Percentiles rank a stretch among this genome's conserved stretches.
These are phyloP conservation scores for Tapirus indicus DNA, from an alignment of 2,797 vertebrate genomes.

Conservation along the genomic window DNA sequence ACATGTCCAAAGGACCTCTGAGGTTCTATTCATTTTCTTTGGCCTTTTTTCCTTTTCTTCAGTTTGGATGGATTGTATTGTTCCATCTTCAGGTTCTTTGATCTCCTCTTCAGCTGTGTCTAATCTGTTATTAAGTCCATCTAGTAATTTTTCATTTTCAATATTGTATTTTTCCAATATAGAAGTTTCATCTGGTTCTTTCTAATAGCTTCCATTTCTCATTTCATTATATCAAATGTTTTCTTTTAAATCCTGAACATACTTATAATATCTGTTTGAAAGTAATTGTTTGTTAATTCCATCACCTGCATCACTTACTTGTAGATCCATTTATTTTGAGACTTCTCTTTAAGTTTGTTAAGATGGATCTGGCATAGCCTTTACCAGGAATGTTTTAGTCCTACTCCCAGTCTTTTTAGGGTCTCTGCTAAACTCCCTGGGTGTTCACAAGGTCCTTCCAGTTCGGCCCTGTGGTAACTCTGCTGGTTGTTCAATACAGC, in stretches of 20 bases:
- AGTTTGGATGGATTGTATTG: background rate
- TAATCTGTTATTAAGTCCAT: conserved; percentile 13
- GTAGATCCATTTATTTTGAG: background rate
- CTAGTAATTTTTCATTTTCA: background rate
- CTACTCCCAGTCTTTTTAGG: background rate
- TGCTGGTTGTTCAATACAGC: background rate
- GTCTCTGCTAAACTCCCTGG: background rate
- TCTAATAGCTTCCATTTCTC: background rate
- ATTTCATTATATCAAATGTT: conserved; percentile 13
- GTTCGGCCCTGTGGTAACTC: background rate
- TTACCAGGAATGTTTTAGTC: background rate
- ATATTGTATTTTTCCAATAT: conserved; percentile 3
- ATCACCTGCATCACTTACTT: background rate
- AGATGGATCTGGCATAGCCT: background rate
- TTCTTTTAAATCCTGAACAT: conserved; percentile 19
- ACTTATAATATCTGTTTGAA: background rate
- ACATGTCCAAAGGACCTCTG: background rate
- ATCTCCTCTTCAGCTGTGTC: background rate
- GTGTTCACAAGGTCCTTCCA: background rate
- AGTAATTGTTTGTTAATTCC: background rate
- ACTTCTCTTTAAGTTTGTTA: background rate
- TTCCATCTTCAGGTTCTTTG: background rate
- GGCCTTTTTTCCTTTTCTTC: background rate
- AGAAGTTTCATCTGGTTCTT: conserved; percentile 24
- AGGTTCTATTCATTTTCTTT: background rate